Conservation (phyloP, 1,140 invertebrate species). For the Diprion similis region DNA sequence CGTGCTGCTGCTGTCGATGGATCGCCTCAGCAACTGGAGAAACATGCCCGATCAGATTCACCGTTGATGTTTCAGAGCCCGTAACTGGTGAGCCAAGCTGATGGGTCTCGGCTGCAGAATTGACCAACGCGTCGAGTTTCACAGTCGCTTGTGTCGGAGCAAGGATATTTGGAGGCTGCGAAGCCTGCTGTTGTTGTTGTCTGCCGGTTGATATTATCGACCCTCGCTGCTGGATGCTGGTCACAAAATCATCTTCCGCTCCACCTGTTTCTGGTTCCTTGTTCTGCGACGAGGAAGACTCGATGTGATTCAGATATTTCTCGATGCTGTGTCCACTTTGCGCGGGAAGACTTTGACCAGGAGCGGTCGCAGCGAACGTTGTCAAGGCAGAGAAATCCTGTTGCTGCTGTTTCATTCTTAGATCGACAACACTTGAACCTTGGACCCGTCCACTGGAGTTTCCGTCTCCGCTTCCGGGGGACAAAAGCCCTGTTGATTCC, state of each 20-base stretch:
- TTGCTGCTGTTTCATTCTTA: conserved; percentile 57
- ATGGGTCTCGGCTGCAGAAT: conserved; percentile 68
- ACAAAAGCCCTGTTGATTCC: conserved; percentile 57
- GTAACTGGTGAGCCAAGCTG: conserved; percentile 51
- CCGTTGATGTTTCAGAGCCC: conserved; percentile 47
- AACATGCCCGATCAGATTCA: conserved; percentile 46
- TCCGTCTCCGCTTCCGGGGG: conserved; percentile 41
- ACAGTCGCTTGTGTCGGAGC: conserved; percentile 51
- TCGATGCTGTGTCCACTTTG: conserved; percentile 67
- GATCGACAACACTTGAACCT: conserved; percentile 53
- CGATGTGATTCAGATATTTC: conserved; percentile 67
- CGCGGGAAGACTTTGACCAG: conserved; percentile 58
- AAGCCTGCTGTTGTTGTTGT: conserved; percentile 44
- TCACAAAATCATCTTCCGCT: conserved; percentile 54
- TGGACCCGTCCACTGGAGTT: conserved; percentile 39
- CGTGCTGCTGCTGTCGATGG: conserved; percentile 22
- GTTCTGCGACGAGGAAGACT: conserved; percentile 35
- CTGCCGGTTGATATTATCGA: conserved; percentile 56
- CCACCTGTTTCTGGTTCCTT: conserved; percentile 45
- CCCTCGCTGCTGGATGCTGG: conserved; percentile 59
- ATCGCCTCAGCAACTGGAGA: conserved; percentile 34
- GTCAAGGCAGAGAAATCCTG: conserved; percentile 43
- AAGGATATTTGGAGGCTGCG: conserved; percentile 61
- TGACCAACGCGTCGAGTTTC: conserved; percentile 71
- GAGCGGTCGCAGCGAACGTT: conserved; percentile 46